Percentiles rank a stretch among this genome's conserved stretches.
phyloP scores from a whole-genome alignment of 2,113 vertebrate genomes.

The Turnix velox region DNA sequence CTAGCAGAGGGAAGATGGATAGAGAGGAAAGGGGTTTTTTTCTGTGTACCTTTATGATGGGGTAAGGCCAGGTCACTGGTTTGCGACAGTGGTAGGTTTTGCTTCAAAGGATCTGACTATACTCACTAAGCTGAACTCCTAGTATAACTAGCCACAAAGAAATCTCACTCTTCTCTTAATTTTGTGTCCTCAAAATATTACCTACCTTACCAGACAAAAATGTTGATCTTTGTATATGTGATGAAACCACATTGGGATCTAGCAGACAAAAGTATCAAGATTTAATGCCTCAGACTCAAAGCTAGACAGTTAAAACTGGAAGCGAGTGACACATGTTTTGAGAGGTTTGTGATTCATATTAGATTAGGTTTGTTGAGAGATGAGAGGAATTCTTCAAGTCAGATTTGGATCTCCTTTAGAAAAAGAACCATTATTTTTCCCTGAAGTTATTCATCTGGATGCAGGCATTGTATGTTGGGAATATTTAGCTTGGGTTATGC shows the following conservation, averaged over 20 bases:
- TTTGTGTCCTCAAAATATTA: conserved; percentile 28
- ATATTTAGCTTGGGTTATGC: neutral
- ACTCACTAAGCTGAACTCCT: conserved; percentile 18
- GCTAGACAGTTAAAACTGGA: conserved; percentile 51
- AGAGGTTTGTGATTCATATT: neutral
- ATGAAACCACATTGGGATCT: neutral
- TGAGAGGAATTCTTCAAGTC: neutral
- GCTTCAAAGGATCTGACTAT: neutral
- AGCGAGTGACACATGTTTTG: neutral
- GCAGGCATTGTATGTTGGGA: neutral
- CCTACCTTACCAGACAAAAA: conserved; percentile 6
- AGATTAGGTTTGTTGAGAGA: neutral
- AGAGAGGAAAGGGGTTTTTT: conserved; percentile 36
- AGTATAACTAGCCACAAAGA: neutral
- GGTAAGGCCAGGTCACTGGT: conserved; percentile 62
- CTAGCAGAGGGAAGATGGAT: conserved; percentile 55
- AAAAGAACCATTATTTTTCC: neutral
- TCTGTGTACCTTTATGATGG: conserved; percentile 64
- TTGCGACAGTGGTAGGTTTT: conserved; percentile 37
- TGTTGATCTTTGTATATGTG: neutral
- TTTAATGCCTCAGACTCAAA: neutral
- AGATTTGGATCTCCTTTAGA: neutral
- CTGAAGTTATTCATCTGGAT: neutral
- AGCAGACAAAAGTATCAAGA: neutral
- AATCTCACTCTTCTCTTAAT: conserved; percentile 31